A percentile compares a stretch with the other conserved stretches of the same genome.
phyloP scores from a whole-genome alignment of 2,113 vertebrate genomes.

The Mustelus asterias region DNA sequence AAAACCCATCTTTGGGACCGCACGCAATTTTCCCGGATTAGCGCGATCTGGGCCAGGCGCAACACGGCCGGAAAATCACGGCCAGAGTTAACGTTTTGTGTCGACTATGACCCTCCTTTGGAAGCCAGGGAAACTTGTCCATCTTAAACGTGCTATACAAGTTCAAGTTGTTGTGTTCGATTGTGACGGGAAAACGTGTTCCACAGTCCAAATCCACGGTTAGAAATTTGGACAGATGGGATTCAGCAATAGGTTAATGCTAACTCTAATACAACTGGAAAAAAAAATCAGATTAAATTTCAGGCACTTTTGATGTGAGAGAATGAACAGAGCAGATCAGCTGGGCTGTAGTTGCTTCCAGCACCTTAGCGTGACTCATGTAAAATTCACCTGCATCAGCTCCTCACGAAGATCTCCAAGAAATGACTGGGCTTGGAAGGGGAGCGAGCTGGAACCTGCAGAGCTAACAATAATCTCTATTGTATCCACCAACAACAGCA shows the following conservation, averaged over 20 bases:
- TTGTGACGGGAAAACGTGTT: background rate
- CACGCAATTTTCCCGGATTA: too few relatives aligned
- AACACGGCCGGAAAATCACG: too few relatives aligned
- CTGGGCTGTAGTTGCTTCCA: constrained; percentile 40
- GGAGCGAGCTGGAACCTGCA: constrained; percentile 70
- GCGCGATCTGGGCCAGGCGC: too few relatives aligned
- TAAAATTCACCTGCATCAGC: constrained; percentile 77
- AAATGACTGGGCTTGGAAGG: constrained; percentile 39
- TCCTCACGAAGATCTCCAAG: constrained; percentile 57
- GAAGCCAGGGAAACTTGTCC: too few relatives aligned
- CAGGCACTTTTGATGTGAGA: background rate
- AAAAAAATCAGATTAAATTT: background rate
- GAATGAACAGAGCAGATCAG: constrained; percentile 19
- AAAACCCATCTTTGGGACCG: too few relatives aligned
- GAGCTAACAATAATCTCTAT: constrained; percentile 69
- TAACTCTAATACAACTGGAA: background rate
- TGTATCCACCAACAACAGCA: constrained; percentile 63
- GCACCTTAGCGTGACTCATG: constrained; percentile 60
- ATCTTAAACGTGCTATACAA: background rate
- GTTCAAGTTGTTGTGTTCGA: background rate
- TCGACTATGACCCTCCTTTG: too few relatives aligned
- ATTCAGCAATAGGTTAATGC: background rate
- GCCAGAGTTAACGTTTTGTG: too few relatives aligned
- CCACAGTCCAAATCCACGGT: background rate
- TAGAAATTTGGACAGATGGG: background rate